Evolutionary conservation across 2,888 invertebrate species (phyloP).

Genomic region (Drosophila prostipennis): DNA sequence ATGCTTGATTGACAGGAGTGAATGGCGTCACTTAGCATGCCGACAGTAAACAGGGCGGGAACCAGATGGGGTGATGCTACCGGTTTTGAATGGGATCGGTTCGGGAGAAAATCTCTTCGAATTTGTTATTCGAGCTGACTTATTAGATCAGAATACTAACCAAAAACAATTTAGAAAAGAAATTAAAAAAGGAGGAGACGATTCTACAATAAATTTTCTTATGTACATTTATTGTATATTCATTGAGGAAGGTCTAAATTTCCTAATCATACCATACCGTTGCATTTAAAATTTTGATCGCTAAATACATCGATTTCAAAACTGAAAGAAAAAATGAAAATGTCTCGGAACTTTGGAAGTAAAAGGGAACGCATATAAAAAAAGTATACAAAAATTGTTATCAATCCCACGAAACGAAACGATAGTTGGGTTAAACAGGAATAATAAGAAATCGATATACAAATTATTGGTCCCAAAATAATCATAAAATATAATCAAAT

Average conservation of each 20-base stretch:
- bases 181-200: too few relatives aligned
- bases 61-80: neutral
- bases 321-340: neutral
- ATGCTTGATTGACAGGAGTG: neutral
- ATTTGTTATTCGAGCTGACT: too few relatives aligned
- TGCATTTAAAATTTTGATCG: neutral
- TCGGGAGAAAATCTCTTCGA: too few relatives aligned
- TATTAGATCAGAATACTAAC: too few relatives aligned
- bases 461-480: neutral
- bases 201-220: too few relatives aligned
- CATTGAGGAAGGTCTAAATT: neutral
- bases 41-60: slow-evolving; percentile 3
- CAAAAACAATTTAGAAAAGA: too few relatives aligned
- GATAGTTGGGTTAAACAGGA: neutral
- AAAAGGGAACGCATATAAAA: neutral
- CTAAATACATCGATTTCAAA: neutral
- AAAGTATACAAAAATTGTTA: neutral
- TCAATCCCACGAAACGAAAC: neutral
- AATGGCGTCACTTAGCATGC: slow-evolving; percentile 1
- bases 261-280: neutral
- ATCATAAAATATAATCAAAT: too few relatives aligned
- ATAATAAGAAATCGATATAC: neutral
- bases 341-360: neutral
- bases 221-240: too few relatives aligned
- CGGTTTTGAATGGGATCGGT: neutral